Percentiles rank a stretch among this genome's conserved stretches.
Conservation (phyloP, 2,888 invertebrate genomes). For the Macrophya alboannulata region DNA sequence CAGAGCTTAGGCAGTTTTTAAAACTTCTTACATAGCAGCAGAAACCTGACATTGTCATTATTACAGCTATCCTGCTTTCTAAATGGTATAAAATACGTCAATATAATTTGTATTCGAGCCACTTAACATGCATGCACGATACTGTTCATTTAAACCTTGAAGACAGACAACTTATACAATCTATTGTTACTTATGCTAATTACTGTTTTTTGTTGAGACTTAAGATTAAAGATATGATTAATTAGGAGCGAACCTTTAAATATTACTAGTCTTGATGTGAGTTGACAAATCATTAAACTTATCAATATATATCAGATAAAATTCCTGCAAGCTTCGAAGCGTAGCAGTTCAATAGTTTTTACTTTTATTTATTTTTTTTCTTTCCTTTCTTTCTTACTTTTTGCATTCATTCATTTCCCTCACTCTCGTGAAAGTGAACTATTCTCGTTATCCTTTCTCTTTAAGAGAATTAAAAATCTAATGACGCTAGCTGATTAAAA, state of each 20-base stretch:
- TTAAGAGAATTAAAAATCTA: constrained; percentile 16
- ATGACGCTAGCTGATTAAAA: neutral
- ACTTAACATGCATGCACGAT: constrained; percentile 1
- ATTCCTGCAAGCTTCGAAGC: constrained; percentile 22
- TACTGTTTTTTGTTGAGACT: constrained; percentile 37
- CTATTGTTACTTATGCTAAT: constrained; percentile 52
- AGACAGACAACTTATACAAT: constrained; percentile 29
- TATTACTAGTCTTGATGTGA: constrained; percentile 78
- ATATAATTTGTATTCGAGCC: constrained; percentile 39
- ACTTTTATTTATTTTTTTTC: constrained; percentile 25
- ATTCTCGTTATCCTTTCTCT: constrained; percentile 18
- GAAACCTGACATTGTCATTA: constrained; percentile 23
- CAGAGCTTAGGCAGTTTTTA: constrained; percentile 12
- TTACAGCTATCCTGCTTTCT: constrained; percentile 29
- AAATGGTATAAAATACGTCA: constrained; percentile 37
- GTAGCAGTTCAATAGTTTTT: constrained; percentile 48
- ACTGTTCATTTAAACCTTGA: constrained; percentile 32
- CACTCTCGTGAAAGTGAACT: constrained; percentile 23
- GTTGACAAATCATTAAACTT: constrained; percentile 73
- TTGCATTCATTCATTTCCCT: constrained; percentile 34
- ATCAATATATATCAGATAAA: constrained; percentile 47
- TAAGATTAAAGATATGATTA: constrained; percentile 65
- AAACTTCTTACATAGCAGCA: neutral
- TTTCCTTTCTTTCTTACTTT: constrained; percentile 12
- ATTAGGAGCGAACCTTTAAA: constrained; percentile 79